These are phyloP conservation scores for Leucopsar rothschildi DNA, from an alignment of 2,113 vertebrate genomes.

Conservation along the genomic window DNA sequence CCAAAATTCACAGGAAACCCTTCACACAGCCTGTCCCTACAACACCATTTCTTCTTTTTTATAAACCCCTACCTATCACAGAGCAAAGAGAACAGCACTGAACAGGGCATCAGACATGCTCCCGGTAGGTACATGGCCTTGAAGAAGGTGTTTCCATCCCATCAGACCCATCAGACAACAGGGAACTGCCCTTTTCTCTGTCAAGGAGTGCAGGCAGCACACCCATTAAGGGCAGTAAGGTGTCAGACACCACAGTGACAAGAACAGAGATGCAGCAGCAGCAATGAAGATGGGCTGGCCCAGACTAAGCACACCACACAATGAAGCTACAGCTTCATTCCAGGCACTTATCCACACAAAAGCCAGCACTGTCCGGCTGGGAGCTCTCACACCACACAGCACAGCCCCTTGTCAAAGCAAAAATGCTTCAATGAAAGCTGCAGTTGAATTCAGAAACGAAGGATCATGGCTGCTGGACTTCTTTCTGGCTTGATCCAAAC, in stretches of 20 bases:
- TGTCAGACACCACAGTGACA: neutral
- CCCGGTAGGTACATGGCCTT: accelerated
- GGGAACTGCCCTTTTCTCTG: neutral
- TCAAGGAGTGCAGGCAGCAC: neutral
- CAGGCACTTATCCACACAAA: neutral
- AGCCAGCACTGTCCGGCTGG: neutral
- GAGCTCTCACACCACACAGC: neutral
- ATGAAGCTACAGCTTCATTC: neutral
- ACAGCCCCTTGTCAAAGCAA: neutral
- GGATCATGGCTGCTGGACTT: neutral
- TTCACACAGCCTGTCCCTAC: neutral
- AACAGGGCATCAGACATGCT: neutral
- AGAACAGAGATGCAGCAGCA: neutral
- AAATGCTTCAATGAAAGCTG: neutral
- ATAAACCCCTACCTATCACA: neutral
- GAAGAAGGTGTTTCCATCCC: neutral
- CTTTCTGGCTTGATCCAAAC: neutral
- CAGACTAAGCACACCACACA: neutral
- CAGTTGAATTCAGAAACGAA: neutral
- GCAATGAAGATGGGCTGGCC: neutral
- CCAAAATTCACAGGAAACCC: neutral
- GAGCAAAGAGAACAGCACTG: neutral
- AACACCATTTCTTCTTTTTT: neutral
- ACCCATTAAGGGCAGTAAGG: neutral
- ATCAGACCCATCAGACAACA: neutral